phyloP scores from a whole-genome alignment of 2,113 vertebrate genomes.

The Zeus faber region DNA sequence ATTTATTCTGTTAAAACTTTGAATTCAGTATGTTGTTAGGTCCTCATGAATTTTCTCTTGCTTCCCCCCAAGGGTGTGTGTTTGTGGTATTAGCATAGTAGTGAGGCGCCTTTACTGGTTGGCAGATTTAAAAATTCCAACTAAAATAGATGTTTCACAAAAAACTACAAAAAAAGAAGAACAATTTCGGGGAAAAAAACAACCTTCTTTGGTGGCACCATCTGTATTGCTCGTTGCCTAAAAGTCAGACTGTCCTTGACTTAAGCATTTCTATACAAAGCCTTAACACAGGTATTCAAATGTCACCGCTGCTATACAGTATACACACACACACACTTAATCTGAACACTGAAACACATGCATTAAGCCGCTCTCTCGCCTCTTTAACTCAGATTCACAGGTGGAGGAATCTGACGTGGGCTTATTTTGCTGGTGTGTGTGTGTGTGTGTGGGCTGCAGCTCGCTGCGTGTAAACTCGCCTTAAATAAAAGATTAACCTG shows the following conservation, averaged over 20 bases:
- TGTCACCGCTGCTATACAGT: conserved; percentile 16
- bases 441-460: conserved; percentile 46
- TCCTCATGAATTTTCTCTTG: conserved; percentile 29
- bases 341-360: conserved; percentile 35
- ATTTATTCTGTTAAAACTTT: conserved; percentile 53
- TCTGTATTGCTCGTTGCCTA: conserved; percentile 18
- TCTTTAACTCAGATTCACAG: conserved; percentile 34
- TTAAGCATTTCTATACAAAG: conserved; percentile 38
- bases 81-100: conserved; percentile 38
- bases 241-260: conserved; percentile 19
- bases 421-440: conserved; percentile 25
- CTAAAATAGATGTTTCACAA: conserved; percentile 25
- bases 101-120: conserved; percentile 19
- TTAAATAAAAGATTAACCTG: conserved; percentile 75
- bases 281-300: conserved; percentile 30
- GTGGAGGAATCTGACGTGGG: conserved; percentile 31
- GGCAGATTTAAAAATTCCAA: conserved; percentile 29
- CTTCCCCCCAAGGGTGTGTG: conserved; percentile 19
- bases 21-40: conserved; percentile 39
- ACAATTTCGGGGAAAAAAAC: conserved; percentile 1
- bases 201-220: conserved; percentile 4
- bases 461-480: conserved; percentile 44
- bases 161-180: conserved; percentile 12
- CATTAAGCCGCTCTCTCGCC: too few relatives aligned
- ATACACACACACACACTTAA: conserved; percentile 17